Evolutionary conservation across 2,113 vertebrate species (phyloP), one percentile per base, ranked within the genome.

Genomic region (Salvelinus alpinus): DNA sequence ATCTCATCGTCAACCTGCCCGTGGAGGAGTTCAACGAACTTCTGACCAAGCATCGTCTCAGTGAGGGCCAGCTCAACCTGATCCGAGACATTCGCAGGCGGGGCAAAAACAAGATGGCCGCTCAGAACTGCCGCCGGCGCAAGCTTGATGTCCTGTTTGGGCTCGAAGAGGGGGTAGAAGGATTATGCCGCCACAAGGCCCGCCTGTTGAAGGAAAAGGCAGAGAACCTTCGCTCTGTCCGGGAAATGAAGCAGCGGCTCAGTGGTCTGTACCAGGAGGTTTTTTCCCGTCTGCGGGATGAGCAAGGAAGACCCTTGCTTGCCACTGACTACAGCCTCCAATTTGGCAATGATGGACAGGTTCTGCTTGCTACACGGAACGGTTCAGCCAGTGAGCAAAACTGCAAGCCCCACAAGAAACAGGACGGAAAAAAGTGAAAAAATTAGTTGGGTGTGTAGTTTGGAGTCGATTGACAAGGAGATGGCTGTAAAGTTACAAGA

Each of bases 31-130:
- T 99, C 85, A 99, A 98, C 9, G 94, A 96, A 79, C 93, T 99
- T 1, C 92, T 99, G 25, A 92, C 93, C 80, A 95, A 93, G 71
- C 92, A 94, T 88, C 94, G 93, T 60, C 93, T 99, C 13, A 96
- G 85, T 0, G 95, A 97, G 71, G 93, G 95, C 0, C 98, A 99
- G 91, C 94, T 98, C 0, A 88, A 89, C 71, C 94, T 99, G 1
- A 89, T 99, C 87, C 94, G 95, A 4, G 97, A 99, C 90, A 99
- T 99, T 75, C 88, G 98, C 1, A 91, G 98, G 47, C 92, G 98
- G 0, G 98, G 98, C 24, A 99, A 99, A 89, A 99, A 99, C 92
- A 99, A 99, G 89, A 95, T 99, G 88, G 98, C 98, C 0, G 98
- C 98, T 0, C 97, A 99, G 89, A 99, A 97, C 92, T 99, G 97